Base-by-base conservation (phyloP, 2,113 vertebrate genomes). In the Tachysurus fulvidraco region DNA sequence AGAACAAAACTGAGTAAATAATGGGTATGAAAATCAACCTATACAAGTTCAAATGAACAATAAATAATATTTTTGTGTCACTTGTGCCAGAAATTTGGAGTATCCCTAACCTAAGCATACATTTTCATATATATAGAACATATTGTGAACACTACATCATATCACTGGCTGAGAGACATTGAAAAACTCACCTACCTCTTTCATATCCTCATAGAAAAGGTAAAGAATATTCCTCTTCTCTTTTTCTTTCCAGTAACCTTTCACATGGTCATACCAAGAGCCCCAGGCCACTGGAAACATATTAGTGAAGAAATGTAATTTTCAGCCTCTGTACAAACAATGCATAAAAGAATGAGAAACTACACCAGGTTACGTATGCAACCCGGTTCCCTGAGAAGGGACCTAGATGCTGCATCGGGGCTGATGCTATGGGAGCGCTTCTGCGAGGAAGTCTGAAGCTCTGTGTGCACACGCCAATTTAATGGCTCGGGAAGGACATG, bases 121-220 rank as follows among this genome's bases (percentile, higher is more conserved):
- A n/a, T n/a, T n/a, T n/a, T n/a, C n/a, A n/a, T n/a, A n/a, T n/a
- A n/a, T n/a, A n/a, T n/a, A n/a, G n/a, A n/a, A n/a, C n/a, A n/a
- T n/a, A n/a, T n/a, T n/a, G n/a, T n/a, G n/a, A 77, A 77, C 5
- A 36, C 30, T 57, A 36, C 23, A 62, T 44, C 13, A 28, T 28
- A 65, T 13, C 7, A 30, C 12, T 52, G 16, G 25, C 28, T 50
- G 2, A 16, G 23, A 69, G 8, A 21, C 30, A 50, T 4, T 36
- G 25, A 52, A 81, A 50, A 46, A 57, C 25, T 83, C 3, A 4
- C 5, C 91, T 85, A 98, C 97, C 95, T 98, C 95, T 91, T 98
- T 97, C 94, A 99, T 92, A 90, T 98, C 97, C 91, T 99, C 97
- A 0, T 96, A 98, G 93, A 96, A 95, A 17, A 99, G 88, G 85